phyloP scores from a whole-genome alignment of 1,140 invertebrate species.

The Mya arenaria region DNA sequence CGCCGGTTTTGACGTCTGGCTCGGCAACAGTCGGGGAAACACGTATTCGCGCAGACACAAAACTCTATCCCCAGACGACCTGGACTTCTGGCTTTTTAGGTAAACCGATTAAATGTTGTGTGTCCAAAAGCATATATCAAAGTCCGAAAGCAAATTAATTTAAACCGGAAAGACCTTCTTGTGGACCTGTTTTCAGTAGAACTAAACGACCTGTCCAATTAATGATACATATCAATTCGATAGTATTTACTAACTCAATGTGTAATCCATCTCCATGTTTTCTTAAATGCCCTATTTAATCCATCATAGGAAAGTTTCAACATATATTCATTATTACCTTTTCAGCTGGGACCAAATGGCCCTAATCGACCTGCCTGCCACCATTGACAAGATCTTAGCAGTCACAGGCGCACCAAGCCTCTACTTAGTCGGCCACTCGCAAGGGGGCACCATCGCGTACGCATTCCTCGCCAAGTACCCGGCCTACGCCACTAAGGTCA shows the following conservation, averaged over 20 bases:
- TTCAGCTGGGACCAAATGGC: constrained; percentile 90
- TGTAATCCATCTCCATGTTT: too few relatives aligned
- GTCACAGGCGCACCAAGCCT: constrained; percentile 83
- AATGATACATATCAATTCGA: too few relatives aligned
- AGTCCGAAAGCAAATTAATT: too few relatives aligned
- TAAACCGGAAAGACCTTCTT: too few relatives aligned
- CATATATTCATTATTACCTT: too few relatives aligned
- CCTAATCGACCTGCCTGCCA: constrained; percentile 86
- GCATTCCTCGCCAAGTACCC: constrained; percentile 73
- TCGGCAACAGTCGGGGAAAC: constrained; percentile 86
- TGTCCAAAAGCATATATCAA: too few relatives aligned
- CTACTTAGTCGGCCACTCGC: constrained; percentile 88
- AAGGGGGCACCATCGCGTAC: constrained; percentile 84
- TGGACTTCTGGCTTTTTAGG: constrained; percentile 88
- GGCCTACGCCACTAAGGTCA: constrained; percentile 64
- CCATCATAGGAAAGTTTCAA: too few relatives aligned
- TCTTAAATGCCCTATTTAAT: too few relatives aligned
- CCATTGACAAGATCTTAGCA: constrained; percentile 86
- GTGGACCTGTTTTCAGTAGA: too few relatives aligned
- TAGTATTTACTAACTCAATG: too few relatives aligned
- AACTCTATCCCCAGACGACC: constrained; percentile 81
- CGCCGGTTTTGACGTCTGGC: constrained; percentile 89
- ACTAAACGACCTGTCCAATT: too few relatives aligned
- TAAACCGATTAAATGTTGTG: constrained; percentile 67
- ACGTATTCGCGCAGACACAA: constrained; percentile 83